Evolutionary conservation across 2,888 invertebrate genomes (phyloP), one percentile per base, ranked within the genome.

Genomic region (Drosophila tanythrix): DNA sequence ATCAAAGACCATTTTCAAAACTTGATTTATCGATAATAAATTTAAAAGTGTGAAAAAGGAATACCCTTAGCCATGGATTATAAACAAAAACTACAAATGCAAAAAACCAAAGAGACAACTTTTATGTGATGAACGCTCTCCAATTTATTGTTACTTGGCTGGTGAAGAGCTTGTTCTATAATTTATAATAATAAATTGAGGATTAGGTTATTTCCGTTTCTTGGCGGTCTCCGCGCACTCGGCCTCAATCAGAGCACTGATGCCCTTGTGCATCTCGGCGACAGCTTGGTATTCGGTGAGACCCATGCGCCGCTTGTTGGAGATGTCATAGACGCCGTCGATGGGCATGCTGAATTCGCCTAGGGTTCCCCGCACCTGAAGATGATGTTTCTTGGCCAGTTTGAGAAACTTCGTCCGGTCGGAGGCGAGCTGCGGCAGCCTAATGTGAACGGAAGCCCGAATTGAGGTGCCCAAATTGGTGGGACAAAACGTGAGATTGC

Each of bases 391-490:
- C 89, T 94, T 94, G 68, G 98, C 98, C 78, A 98, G 94, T 92
- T 97, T 96, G 93, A 98, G 97, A 90, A 99, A 95, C 93, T 97
- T 97, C 48, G 95, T 95, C 94, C 95, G 95, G 94, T 98, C 96
- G 68, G 97, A 95, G 61, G 97, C 97, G 92, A 98, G 94, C 94
- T 97, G 98, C 79, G 99, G 99, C 92, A 99, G 95, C 94, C 97
- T 98, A 93, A 99, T 98, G 95, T 99, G 99, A 90, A 99, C 99
- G 56, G 98, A 98, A 63, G 99, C 99, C 82, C 99, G 97, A 82
- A 99, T 97, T 59, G 99, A 98, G 77, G 99, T 99, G 62, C 99
- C 99, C 94, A 99, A 94, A 94, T 99, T 99, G 93, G 98, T 98
- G 72, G 99, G 99, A 94, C 99, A 99, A 96, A 99, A 99, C 40